phyloP scores from a whole-genome alignment of 2,113 vertebrate species.

The Hippocampus abdominalis region DNA sequence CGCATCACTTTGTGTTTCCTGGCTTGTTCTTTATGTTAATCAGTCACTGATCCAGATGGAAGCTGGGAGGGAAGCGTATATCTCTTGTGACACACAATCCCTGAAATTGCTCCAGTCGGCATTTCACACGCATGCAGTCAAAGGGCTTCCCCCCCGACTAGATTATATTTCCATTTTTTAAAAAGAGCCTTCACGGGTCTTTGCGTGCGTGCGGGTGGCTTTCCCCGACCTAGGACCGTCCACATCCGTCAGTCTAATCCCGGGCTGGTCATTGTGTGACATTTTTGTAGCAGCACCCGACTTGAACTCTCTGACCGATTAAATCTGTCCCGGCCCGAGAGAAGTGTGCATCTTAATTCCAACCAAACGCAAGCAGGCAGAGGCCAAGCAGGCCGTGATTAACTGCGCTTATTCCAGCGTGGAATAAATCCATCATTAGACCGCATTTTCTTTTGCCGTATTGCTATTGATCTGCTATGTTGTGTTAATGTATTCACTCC shows the following conservation, averaged over 20 bases:
- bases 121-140: constrained; percentile 34
- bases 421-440: constrained; percentile 52
- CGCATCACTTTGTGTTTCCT: constrained; percentile 17
- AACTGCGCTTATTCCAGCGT: constrained; percentile 48
- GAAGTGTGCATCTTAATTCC: constrained; percentile 55
- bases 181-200: constrained; percentile 18
- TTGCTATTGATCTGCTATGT: constrained; percentile 59
- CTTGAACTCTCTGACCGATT: constrained; percentile 54
- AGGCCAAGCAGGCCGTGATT: constrained; percentile 55
- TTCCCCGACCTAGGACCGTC: constrained; percentile 41
- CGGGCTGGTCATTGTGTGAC: constrained; percentile 50
- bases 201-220: constrained; percentile 9
- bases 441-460: constrained; percentile 45
- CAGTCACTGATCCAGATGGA: constrained; percentile 47
- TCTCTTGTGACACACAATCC: constrained; percentile 22
- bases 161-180: constrained; percentile 38
- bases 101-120: not conserved
- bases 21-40: constrained; percentile 25
- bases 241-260: constrained; percentile 52
- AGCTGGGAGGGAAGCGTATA: constrained; percentile 33
- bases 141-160: constrained; percentile 50
- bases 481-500: constrained; percentile 51
- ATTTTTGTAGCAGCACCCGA: constrained; percentile 18
- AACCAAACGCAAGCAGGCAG: constrained; percentile 56
- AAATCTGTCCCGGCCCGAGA: constrained; percentile 48